Base-by-base conservation (phyloP, 2,888 invertebrate species). In the Cremastobaeus sp. region DNA sequence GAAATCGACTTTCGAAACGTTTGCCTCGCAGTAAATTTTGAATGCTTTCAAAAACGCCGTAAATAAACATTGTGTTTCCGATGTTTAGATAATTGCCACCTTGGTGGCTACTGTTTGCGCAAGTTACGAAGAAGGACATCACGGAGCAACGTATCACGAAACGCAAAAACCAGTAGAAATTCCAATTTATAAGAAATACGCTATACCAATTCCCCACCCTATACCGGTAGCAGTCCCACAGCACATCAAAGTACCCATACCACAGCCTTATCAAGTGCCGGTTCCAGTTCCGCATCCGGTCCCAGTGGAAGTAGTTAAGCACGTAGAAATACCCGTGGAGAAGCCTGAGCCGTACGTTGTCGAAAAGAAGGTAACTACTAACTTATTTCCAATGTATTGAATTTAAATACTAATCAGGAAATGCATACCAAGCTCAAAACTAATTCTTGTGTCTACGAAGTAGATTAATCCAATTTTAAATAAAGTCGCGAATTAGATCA, bases 251-350 rank as follows among this genome's bases (percentile, higher is more conserved):
- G 88, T 91, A 1, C 90, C 90, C 6, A 89, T 91, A 2, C 91
- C 91, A 0, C 90, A 91, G 57, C 91, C 91, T 12, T 91, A 91
- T 85, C 90, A 90, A 25, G 90, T 91, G 11, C 88, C 89, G 78
- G 89, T 91, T 1, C 78, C 84, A 3, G 80, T 88, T 28, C 87
- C 87, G 2, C 85, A 87, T 79, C 87, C 87, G 5, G 86, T 87
- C 17, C 85, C 88, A 0, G 85, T 88, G 2, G 91, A 91, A 64
- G 89, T 91, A 0, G 84, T 89, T 12, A 90, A 88, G 76, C 90
- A 90, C 41, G 86, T 91, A 0, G 91, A 91, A 45, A 90, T 91
- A 0, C 90, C 91, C 3, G 90, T 91, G 1, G 89, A 91, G 15
- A 89, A 90, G 80, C 90, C 90, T 28, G 90, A 90, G 76, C 90